These are phyloP conservation scores for Campoletis raptor DNA, from an alignment of 2,888 invertebrate species.

Conservation along the genomic window DNA sequence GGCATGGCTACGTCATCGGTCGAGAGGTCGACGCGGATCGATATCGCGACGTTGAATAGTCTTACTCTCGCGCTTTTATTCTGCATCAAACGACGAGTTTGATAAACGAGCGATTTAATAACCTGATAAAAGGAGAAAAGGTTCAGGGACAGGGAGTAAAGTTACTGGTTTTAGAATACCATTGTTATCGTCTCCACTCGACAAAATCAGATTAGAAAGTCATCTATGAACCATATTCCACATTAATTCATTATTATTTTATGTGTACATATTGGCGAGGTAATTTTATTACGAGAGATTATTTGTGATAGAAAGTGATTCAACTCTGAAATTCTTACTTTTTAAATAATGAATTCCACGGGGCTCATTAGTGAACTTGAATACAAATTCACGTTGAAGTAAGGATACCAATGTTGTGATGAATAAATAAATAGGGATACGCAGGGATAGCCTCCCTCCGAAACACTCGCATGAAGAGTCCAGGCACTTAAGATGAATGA, in stretches of 20 bases:
- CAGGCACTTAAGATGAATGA: neutral
- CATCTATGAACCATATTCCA: neutral
- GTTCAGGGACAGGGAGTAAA: neutral
- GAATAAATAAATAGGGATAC: neutral
- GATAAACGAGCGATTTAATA: conserved; percentile 50
- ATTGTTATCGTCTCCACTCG: neutral
- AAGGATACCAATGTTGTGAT: neutral
- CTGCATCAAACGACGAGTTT: conserved; percentile 41
- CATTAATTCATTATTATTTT: neutral
- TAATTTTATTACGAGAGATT: neutral
- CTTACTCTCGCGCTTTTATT: conserved; percentile 34
- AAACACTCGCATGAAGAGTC: neutral
- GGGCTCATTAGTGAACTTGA: neutral
- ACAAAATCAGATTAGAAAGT: neutral
- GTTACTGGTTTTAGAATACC: neutral
- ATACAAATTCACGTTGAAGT: neutral
- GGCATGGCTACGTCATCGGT: conserved; percentile 62
- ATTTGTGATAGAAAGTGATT: neutral
- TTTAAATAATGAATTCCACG: neutral
- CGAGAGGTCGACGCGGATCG: conserved; percentile 67
- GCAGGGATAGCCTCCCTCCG: neutral
- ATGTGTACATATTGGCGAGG: neutral
- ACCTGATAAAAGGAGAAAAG: conserved; percentile 12
- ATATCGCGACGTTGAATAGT: conserved; percentile 59
- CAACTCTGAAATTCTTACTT: neutral